Conservation (phyloP, 2,797 vertebrate genomes). For the Distichodus sexfasciatus region DNA sequence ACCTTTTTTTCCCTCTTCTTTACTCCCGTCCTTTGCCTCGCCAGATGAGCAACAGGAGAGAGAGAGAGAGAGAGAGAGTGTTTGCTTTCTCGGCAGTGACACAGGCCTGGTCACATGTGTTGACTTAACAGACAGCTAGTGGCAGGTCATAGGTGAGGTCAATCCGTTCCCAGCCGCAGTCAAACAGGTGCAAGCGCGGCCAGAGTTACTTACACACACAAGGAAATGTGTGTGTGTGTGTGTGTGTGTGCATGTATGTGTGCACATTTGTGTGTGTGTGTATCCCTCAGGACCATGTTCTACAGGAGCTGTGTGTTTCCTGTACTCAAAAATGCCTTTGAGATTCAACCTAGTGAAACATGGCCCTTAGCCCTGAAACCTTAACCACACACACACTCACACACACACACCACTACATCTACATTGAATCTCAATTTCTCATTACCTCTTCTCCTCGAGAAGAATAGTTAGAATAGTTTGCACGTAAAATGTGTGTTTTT, state of each 20-base stretch:
- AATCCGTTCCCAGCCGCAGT: constrained; percentile 46
- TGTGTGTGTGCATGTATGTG: constrained; percentile 29
- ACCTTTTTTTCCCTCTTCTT: too few relatives aligned
- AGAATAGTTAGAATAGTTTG: background rate
- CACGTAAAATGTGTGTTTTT: background rate
- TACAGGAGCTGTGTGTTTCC: constrained; percentile 60
- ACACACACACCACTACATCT: constrained; percentile 21
- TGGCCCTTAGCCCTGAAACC: constrained; percentile 49
- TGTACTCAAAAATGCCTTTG: constrained; percentile 68
- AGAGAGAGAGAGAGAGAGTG: background rate
- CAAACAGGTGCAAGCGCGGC: constrained; percentile 47
- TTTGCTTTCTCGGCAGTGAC: constrained; percentile 33
- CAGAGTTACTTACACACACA: constrained; percentile 34
- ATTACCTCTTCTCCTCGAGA: too few relatives aligned
- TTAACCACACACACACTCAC: constrained; percentile 38
- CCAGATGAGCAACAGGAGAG: too few relatives aligned
- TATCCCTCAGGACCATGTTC: constrained; percentile 63
- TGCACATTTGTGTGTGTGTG: constrained; percentile 38
- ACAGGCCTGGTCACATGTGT: constrained; percentile 27
- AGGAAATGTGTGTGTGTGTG: background rate
- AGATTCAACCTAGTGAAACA: constrained; percentile 64
- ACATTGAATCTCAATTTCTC: constrained; percentile 8
- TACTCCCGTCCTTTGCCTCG: too few relatives aligned
- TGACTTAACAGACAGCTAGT: constrained; percentile 39
- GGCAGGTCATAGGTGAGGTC: constrained; percentile 46